Percentiles rank a stretch among this genome's conserved stretches.
These are phyloP conservation scores for Otis tarda DNA, from an alignment of 2,113 vertebrate genomes.

Conservation along the genomic window DNA sequence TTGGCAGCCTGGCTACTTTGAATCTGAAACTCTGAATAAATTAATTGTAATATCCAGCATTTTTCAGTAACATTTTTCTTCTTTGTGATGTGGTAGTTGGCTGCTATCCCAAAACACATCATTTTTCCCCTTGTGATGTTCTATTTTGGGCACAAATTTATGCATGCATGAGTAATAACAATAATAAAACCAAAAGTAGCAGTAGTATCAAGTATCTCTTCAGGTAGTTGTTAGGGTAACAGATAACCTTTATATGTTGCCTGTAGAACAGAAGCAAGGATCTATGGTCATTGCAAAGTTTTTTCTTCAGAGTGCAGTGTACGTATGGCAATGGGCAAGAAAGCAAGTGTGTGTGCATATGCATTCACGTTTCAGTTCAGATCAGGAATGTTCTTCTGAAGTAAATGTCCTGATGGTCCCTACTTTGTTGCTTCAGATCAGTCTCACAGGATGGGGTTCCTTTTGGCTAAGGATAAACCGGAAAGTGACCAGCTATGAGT, in stretches of 20 bases:
- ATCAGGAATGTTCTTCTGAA: background rate
- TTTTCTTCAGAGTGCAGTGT: background rate
- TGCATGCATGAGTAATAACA: background rate
- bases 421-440: background rate
- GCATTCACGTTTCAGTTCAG: background rate
- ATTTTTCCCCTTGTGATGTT: background rate
- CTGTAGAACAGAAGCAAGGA: background rate
- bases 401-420: background rate
- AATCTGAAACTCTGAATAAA: constrained; percentile 23
- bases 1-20: constrained; percentile 3
- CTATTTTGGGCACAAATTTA: background rate
- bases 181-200: background rate
- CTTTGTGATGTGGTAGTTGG: background rate
- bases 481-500: background rate
- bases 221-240: background rate
- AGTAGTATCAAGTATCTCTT: background rate
- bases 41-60: background rate
- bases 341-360: background rate
- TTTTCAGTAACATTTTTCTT: background rate
- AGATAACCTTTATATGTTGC: background rate
- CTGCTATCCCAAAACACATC: background rate
- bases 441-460: background rate
- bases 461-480: background rate
- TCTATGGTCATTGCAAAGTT: background rate
- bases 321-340: background rate